Base-by-base conservation (phyloP, 1,140 invertebrate genomes). In the Bombus terrestris region DNA sequence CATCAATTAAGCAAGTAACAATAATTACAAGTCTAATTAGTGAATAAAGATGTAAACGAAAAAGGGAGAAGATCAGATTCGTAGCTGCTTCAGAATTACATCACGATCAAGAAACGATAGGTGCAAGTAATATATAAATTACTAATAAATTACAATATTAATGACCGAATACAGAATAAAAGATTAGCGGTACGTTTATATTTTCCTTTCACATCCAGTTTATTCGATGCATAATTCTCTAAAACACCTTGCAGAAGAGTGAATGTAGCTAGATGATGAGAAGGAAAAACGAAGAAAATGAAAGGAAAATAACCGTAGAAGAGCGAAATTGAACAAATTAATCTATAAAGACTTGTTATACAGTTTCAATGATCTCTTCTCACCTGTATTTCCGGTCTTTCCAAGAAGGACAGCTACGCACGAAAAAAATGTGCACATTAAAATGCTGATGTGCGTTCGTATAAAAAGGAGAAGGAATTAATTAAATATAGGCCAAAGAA, bases 311-410 rank as follows among this genome's bases (percentile, higher is more conserved):
- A 35, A 72, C 25, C 25, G 37, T 9, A 15, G 71, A 81, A 12
- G 53, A 47, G 35, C 22, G 59, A 47, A 28, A 43, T 47, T 41
- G 10, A 73, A 53, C 37, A 78, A 83, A 79, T 59, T 64, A 64
- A 53, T 18, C 43, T 53, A 22, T 41, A 64, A 64, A 66, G 71
- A 62, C 41, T 28, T 69, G 35, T 53, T 22, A 62, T 80, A 80
- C 43, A 74, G 68, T 43, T 66, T 77, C 62, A 73, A 75, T 68
- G n/a, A 64, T 68, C 37, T 73, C 78, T 86, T 92, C 94, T 95
- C 94, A 95, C 95, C 95, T 95, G 94, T 94, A 84, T 91, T 94
- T 94, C 94, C 94, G 91, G 94, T 93, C 87, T 95, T 95, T 90
- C 95, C 94, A 86, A 95, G 94, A 81, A 95, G 94, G 87, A 94